Conservation (phyloP, 1,140 invertebrate genomes). For the Protaetia brevitarsis region DNA sequence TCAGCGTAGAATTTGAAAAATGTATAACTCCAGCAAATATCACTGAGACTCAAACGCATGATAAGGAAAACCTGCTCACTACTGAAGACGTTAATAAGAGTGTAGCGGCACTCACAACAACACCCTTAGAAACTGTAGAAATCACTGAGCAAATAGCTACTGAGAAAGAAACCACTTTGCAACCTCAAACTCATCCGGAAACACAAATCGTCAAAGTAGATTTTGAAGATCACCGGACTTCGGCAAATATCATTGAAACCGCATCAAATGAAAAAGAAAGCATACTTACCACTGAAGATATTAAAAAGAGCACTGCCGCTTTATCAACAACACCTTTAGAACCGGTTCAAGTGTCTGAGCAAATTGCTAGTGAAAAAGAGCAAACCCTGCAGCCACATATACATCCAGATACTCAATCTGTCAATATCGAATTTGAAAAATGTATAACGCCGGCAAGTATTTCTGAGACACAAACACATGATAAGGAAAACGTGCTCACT, state of each 20-base stretch:
- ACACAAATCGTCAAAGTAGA: neutral
- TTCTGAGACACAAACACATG: neutral
- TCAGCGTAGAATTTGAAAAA: no score
- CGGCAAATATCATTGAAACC: slow-evolving; percentile 24
- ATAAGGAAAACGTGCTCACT: neutral
- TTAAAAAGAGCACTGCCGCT: neutral
- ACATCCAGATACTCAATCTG: neutral
- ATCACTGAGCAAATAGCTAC: no score
- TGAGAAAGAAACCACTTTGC: neutral
- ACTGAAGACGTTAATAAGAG: no score
- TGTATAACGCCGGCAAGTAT: neutral
- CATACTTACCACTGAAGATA: slow-evolving; percentile 9
- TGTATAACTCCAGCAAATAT: no score
- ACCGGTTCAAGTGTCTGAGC: no score
- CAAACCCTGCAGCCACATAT: slow-evolving; percentile 15
- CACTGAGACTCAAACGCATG: no score
- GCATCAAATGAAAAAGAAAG: slow-evolving; percentile 31
- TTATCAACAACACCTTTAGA: no score
- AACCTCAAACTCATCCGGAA: neutral
- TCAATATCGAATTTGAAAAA: slow-evolving; percentile 20
- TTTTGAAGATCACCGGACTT: neutral
- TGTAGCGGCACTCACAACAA: no score
- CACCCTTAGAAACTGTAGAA: no score
- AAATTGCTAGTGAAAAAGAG: no score
- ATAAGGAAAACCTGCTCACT: no score